These are phyloP conservation scores for Lithobates sylvaticus DNA, from an alignment of 2,797 vertebrate species.

Conservation along the genomic window DNA sequence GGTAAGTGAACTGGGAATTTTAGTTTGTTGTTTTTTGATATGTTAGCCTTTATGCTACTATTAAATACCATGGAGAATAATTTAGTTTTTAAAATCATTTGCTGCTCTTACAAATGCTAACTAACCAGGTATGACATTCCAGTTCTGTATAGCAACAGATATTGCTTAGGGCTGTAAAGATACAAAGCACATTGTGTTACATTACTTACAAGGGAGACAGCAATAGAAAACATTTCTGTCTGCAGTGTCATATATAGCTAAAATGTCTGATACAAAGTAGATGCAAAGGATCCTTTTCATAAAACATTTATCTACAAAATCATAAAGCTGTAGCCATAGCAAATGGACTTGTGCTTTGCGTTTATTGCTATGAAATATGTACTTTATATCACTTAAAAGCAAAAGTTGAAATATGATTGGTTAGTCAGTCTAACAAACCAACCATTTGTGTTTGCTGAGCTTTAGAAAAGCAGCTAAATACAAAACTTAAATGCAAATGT, in stretches of 20 bases:
- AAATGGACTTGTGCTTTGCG: too few species aligned
- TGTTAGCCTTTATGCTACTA: neutral
- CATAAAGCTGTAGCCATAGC: too few species aligned
- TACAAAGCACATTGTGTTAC: conserved; percentile 9
- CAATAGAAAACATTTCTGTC: neutral
- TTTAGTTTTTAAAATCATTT: neutral
- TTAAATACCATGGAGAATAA: neutral
- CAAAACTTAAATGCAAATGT: too few species aligned
- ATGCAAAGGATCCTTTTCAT: neutral
- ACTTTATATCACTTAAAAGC: too few species aligned
- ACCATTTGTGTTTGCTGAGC: too few species aligned
- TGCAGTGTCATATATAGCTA: neutral
- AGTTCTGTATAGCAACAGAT: neutral
- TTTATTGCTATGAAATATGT: too few species aligned
- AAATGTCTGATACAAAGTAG: neutral
- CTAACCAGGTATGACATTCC: neutral
- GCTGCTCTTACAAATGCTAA: neutral
- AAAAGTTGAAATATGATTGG: too few species aligned
- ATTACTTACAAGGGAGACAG: neutral
- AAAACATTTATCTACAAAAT: neutral
- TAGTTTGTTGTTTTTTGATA: too few species aligned
- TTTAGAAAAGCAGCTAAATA: too few species aligned
- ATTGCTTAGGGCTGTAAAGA: conserved; percentile 5
- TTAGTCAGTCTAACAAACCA: too few species aligned
- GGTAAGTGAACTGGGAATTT: too few species aligned